These are phyloP conservation scores for Campaea margaritaria DNA, from an alignment of 2,888 invertebrate genomes.

Conservation along the genomic window DNA sequence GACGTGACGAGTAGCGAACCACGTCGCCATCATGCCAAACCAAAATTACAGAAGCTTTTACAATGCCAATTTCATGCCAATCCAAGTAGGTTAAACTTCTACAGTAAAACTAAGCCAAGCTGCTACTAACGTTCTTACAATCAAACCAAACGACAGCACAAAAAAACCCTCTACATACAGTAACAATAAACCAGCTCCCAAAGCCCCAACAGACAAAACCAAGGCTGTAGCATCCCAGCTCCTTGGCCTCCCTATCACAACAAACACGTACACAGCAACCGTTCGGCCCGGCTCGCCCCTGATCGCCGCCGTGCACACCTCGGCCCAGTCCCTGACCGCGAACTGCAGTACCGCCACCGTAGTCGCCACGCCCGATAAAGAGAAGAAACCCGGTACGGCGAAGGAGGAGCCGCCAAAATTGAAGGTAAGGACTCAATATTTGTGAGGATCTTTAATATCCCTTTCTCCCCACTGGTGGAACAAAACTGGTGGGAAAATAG, in stretches of 20 bases:
- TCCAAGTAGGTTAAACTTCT: too few species aligned
- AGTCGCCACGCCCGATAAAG: slow-evolving; percentile 41
- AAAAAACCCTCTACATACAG: background rate
- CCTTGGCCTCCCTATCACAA: slow-evolving; percentile 20
- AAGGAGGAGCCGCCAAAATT: slow-evolving; percentile 29
- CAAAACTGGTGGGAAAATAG: too few species aligned
- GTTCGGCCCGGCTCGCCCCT: slow-evolving; percentile 72
- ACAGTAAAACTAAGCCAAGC: background rate
- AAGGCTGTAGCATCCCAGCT: background rate
- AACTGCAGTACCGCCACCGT: slow-evolving; percentile 46
- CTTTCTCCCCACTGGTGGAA: too few species aligned
- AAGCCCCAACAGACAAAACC: slow-evolving; percentile 14
- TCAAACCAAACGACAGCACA: background rate
- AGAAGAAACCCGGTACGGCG: slow-evolving; percentile 46
- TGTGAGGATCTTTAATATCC: background rate
- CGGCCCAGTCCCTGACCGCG: slow-evolving; percentile 58
- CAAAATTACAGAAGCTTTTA: background rate
- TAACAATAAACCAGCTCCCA: background rate
- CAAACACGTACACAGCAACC: slow-evolving; percentile 56
- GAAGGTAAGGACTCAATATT: slow-evolving; percentile 19
- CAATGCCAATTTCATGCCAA: too few species aligned
- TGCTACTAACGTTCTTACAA: too few species aligned
- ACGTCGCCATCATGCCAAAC: background rate
- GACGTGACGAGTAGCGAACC: too few species aligned
- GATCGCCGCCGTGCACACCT: slow-evolving; percentile 47